These are phyloP conservation scores for Lucilia sericata DNA, from an alignment of 1,140 invertebrate species.

Conservation along the genomic window DNA sequence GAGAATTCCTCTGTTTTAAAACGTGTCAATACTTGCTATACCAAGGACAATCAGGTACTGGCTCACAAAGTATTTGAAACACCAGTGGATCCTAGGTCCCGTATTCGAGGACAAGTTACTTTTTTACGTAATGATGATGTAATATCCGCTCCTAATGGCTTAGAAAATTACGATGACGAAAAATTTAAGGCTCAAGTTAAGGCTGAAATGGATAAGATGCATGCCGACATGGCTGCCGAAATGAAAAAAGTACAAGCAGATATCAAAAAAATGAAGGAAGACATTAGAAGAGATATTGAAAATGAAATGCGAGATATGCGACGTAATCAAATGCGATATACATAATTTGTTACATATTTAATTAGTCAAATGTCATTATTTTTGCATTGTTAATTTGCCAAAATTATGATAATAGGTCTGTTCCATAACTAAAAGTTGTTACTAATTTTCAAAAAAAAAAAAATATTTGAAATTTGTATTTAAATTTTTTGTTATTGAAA, in stretches of 20 bases:
- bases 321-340: neutral
- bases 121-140: neutral
- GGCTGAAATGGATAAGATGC: neutral
- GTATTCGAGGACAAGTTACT: neutral
- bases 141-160: neutral
- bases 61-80: too few relatives aligned
- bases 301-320: neutral
- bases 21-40: too few relatives aligned
- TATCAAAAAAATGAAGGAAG: neutral
- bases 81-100: neutral
- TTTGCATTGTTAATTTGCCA: too few relatives aligned
- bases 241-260: neutral
- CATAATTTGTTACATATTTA: constrained; percentile 6
- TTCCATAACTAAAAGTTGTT: too few relatives aligned
- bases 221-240: neutral
- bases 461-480: too few relatives aligned
- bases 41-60: too few relatives aligned
- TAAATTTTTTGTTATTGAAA: too few relatives aligned
- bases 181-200: neutral
- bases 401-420: too few relatives aligned
- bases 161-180: neutral
- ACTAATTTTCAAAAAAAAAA: too few relatives aligned
- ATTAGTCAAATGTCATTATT: neutral
- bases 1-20: too few relatives aligned
- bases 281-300: neutral